phyloP scores from a whole-genome alignment of 2,113 vertebrate genomes.

The Ictalurus punctatus region DNA sequence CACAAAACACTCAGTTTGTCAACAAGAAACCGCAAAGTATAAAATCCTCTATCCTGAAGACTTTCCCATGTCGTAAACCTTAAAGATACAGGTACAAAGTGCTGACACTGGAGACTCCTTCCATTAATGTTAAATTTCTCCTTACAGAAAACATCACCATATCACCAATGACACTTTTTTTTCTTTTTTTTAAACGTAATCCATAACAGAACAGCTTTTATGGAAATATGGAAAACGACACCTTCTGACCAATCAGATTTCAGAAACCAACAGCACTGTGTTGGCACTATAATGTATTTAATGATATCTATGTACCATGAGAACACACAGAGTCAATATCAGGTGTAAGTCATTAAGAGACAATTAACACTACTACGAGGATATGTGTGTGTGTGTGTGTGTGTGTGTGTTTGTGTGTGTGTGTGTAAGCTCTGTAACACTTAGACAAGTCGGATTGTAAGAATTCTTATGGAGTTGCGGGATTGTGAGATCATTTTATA shows the following conservation, averaged over 20 bases:
- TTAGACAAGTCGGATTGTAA: not conserved
- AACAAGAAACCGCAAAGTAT: too few relatives aligned
- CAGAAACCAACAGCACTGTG: not conserved
- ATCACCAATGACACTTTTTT: not conserved
- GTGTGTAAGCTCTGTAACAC: not conserved
- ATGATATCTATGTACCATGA: not conserved
- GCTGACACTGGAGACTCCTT: not conserved
- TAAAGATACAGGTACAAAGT: not conserved
- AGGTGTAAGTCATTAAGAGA: not conserved
- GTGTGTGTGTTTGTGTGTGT: not conserved
- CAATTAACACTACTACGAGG: not conserved
- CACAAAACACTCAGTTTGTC: too few relatives aligned
- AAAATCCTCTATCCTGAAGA: too few relatives aligned
- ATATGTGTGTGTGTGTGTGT: not conserved
- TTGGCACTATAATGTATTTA: not conserved
- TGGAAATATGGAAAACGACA: not conserved
- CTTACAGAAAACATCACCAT: not conserved
- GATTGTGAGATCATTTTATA: not conserved
- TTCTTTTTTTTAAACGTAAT: not conserved
- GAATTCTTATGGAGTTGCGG: not conserved
- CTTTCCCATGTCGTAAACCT: too few relatives aligned
- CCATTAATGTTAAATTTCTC: not conserved
- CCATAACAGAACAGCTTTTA: not conserved
- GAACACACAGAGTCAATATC: not conserved
- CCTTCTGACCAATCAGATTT: not conserved